These are phyloP conservation scores for Synanthedon vespiformis DNA, from an alignment of 2,888 invertebrate genomes.

Conservation along the genomic window DNA sequence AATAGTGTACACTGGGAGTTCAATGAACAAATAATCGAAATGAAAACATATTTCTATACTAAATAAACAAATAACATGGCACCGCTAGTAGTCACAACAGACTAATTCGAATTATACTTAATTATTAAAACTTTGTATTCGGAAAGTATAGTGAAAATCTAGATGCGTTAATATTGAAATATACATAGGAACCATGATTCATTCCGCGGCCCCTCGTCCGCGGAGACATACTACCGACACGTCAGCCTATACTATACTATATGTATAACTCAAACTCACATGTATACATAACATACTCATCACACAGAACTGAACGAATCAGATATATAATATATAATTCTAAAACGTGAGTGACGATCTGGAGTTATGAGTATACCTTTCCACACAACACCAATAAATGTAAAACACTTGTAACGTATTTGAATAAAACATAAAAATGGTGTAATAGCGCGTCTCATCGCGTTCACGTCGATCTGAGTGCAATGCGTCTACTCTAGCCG, in stretches of 20 bases:
- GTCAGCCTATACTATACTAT: conserved; percentile 52
- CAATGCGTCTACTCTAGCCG: conserved; percentile 13
- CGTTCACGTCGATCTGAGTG: conserved; percentile 35
- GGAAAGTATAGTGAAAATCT: conserved; percentile 71
- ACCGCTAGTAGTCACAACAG: conserved; percentile 63
- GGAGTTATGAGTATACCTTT: conserved; percentile 19
- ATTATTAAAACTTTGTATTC: conserved; percentile 70
- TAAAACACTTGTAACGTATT: conserved; percentile 28
- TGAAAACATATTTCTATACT: conserved; percentile 15
- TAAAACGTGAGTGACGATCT: conserved; percentile 28
- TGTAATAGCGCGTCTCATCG: conserved; percentile 64
- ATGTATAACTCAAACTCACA: conserved; percentile 40
- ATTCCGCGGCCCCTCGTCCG: conserved; percentile 59
- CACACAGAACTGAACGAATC: conserved; percentile 10
- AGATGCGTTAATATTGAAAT: conserved; percentile 72
- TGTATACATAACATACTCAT: conserved; percentile 8
- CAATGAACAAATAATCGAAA: conserved; percentile 20
- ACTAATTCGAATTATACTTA: conserved; percentile 69
- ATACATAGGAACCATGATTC: conserved; percentile 73
- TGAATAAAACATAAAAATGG: conserved; percentile 53
- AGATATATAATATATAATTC: conserved; percentile 20
- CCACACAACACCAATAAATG: conserved; percentile 25
- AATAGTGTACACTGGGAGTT: conserved; percentile 26
- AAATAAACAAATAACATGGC: conserved; percentile 62
- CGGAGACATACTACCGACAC: conserved; percentile 64